phyloP scores from a whole-genome alignment of 2,113 vertebrate genomes.

The Mirza zaza region DNA sequence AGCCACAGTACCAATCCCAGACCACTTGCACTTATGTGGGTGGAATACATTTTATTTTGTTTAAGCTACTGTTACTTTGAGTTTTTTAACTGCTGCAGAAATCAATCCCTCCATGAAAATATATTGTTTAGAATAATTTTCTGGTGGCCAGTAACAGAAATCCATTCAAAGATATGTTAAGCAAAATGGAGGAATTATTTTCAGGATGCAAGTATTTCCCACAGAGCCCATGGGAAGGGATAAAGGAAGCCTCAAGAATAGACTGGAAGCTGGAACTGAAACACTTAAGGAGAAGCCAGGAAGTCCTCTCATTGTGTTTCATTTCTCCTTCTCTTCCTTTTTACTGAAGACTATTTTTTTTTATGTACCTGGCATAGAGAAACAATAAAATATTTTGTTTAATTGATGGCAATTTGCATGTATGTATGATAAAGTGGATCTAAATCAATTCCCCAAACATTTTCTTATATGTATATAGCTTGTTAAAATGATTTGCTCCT shows the following conservation, averaged over 20 bases:
- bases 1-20: background rate
- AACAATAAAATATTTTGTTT: background rate
- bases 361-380: background rate
- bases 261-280: background rate
- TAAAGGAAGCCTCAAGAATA: background rate
- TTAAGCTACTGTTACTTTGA: constrained; percentile 20
- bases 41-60: background rate
- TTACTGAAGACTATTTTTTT: background rate
- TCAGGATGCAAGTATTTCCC: background rate
- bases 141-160: background rate
- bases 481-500: constrained; percentile 17
- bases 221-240: background rate
- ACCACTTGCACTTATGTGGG: background rate
- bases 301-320: background rate
- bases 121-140: background rate
- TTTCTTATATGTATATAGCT: background rate
- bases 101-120: background rate
- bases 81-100: background rate
- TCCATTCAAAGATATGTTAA: background rate
- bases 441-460: constrained; percentile 4
- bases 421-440: background rate
- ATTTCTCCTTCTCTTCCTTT: background rate
- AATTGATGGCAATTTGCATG: background rate
- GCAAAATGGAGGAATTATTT: constrained; percentile 4
- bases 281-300: background rate